Conservation (phyloP, 1,140 invertebrate genomes). For the Pachyrhynchus sulphureomaculatus region DNA sequence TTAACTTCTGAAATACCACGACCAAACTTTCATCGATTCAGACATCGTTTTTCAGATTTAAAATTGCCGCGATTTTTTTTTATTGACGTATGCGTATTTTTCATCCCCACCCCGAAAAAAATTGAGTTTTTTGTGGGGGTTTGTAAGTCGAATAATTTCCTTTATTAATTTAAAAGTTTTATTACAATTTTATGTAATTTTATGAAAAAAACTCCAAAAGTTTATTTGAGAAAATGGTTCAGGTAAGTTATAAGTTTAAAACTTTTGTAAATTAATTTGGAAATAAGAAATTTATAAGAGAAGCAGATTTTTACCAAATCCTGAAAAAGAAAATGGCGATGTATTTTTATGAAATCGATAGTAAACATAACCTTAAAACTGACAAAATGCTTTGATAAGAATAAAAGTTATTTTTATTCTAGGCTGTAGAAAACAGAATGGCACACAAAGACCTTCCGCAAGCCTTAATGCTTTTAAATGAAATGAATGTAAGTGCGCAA, state of each 20-base stretch:
- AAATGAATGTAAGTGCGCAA: constrained; percentile 77
- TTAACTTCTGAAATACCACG: no score
- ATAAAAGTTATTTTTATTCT: neutral
- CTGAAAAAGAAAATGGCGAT: constrained; percentile 14
- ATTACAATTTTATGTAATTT: neutral
- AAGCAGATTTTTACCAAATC: constrained; percentile 4
- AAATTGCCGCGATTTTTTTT: constrained; percentile 20
- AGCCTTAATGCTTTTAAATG: constrained; percentile 69
- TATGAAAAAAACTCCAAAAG: neutral
- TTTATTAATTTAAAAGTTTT: neutral
- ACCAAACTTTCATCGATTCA: no score
- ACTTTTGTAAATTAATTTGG: neutral
- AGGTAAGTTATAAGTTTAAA: neutral
- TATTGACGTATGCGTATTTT: constrained; percentile 12
- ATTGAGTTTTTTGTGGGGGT: constrained; percentile 7
- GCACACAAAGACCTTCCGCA: constrained; percentile 72
- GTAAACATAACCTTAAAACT: constrained; percentile 12
- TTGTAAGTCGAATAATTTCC: neutral
- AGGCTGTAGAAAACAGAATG: constrained; percentile 41
- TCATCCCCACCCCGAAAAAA: constrained; percentile 13
- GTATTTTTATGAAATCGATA: constrained; percentile 19
- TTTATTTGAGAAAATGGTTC: neutral
- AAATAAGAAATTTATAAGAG: neutral
- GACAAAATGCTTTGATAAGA: neutral
- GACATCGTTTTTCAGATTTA: neutral